Evolutionary conservation across 2,797 vertebrate genomes (phyloP).

Genomic region (Pogonophryne albipinna): DNA sequence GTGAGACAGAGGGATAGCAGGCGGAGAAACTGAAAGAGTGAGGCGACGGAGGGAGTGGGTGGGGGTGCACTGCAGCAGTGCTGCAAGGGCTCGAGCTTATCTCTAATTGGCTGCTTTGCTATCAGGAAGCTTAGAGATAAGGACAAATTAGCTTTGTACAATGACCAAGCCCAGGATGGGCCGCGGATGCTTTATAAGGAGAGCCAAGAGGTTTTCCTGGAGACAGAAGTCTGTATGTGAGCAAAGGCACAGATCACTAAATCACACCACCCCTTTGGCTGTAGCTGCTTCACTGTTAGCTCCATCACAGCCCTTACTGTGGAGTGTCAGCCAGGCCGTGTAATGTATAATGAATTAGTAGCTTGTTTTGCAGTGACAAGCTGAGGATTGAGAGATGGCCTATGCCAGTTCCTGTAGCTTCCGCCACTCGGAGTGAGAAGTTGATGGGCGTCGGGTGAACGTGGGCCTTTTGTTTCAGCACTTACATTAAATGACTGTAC

Average conservation of each 20-base stretch:
- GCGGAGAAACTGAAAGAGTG: conserved; percentile 62
- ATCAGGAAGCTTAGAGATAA: conserved; percentile 83
- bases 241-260: conserved; percentile 52
- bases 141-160: conserved; percentile 84
- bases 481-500: conserved; percentile 49
- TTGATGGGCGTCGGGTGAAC: conserved; percentile 27
- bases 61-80: conserved; percentile 78
- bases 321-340: conserved; percentile 59
- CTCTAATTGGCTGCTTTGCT: conserved; percentile 86
- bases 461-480: conserved; percentile 49
- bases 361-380: conserved; percentile 70
- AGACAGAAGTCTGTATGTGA: conserved; percentile 49
- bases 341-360: conserved; percentile 74
- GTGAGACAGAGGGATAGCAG: conserved; percentile 57
- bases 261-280: conserved; percentile 62
- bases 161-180: conserved; percentile 75
- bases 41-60: conserved; percentile 57
- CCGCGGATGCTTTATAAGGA: conserved; percentile 53
- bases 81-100: conserved; percentile 82
- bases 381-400: conserved; percentile 52
- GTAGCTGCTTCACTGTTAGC: conserved; percentile 54
- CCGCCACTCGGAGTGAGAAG: conserved; percentile 46
- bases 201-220: conserved; percentile 67
- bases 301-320: conserved; percentile 52
- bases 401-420: conserved; percentile 54